Conservation (phyloP, 2,113 vertebrate genomes). For the Tyrannus savana region DNA sequence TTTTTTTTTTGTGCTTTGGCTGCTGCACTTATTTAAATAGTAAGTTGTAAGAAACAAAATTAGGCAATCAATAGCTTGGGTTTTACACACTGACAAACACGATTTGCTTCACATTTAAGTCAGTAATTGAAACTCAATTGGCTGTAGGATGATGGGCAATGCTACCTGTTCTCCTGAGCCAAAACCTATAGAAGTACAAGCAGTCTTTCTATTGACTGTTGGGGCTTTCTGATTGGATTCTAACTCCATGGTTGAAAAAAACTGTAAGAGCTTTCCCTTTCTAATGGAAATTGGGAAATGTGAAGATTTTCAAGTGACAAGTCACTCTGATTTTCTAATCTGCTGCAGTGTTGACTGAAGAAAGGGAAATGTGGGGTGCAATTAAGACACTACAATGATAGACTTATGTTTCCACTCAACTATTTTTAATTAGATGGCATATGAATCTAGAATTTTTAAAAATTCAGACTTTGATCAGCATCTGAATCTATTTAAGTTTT, state of each 20-base stretch:
- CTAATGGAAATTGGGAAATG: not conserved
- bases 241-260: not conserved
- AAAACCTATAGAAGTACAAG: not conserved
- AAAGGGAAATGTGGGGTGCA: not conserved
- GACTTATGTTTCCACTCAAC: not conserved
- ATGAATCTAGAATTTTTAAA: not conserved
- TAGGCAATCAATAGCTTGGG: not conserved
- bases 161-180: not conserved
- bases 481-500: not conserved
- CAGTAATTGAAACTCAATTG: slow-evolving; percentile 26
- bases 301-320: not conserved
- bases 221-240: not conserved
- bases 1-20: slow-evolving; percentile 14
- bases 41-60: slow-evolving; percentile 25
- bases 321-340: not conserved
- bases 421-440: not conserved
- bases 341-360: not conserved
- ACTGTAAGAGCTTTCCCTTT: not conserved
- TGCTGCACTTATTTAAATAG: slow-evolving; percentile 15
- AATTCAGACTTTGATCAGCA: not conserved
- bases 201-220: not conserved
- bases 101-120: slow-evolving; percentile 14
- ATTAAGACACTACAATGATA: not conserved
- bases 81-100: slow-evolving; percentile 33
- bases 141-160: not conserved